These are phyloP conservation scores for Synodontis membranacea DNA, from an alignment of 2,113 vertebrate species.

Conservation along the genomic window DNA sequence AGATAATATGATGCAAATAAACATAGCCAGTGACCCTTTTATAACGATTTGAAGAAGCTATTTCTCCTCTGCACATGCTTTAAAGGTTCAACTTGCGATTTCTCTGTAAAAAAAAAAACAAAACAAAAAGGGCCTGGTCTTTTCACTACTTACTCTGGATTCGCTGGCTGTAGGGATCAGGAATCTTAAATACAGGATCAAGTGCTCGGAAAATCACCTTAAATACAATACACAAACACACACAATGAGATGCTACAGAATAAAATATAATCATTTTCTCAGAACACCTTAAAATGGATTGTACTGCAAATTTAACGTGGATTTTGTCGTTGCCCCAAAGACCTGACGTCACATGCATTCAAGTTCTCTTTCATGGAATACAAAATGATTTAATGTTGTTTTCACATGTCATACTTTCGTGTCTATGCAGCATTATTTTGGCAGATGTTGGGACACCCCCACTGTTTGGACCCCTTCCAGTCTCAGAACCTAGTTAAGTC, in stretches of 20 bases:
- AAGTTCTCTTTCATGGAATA: not conserved
- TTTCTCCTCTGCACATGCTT: not conserved
- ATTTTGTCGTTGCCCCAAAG: not conserved
- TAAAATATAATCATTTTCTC: not conserved
- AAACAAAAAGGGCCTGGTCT: not conserved
- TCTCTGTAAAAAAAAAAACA: too few relatives aligned
- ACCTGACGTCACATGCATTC: not conserved
- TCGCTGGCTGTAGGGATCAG: constrained; percentile 81
- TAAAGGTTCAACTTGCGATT: too few relatives aligned
- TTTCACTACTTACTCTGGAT: constrained; percentile 78
- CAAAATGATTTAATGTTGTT: not conserved
- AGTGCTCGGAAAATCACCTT: constrained; percentile 86
- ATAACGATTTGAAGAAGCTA: not conserved
- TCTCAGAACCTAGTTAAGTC: not conserved
- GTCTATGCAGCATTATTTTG: not conserved
- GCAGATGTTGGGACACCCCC: not conserved
- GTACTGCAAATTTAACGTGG: not conserved
- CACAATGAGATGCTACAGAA: constrained; percentile 2
- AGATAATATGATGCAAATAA: not conserved
- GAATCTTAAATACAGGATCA: constrained; percentile 84
- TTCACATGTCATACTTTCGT: not conserved
- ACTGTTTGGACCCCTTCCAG: too few relatives aligned
- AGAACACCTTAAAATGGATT: not conserved
- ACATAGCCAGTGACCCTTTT: not conserved
- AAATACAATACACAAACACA: constrained; percentile 15